Base-by-base conservation (phyloP, 2,113 vertebrate species). In the Chlamydotis undulata region DNA sequence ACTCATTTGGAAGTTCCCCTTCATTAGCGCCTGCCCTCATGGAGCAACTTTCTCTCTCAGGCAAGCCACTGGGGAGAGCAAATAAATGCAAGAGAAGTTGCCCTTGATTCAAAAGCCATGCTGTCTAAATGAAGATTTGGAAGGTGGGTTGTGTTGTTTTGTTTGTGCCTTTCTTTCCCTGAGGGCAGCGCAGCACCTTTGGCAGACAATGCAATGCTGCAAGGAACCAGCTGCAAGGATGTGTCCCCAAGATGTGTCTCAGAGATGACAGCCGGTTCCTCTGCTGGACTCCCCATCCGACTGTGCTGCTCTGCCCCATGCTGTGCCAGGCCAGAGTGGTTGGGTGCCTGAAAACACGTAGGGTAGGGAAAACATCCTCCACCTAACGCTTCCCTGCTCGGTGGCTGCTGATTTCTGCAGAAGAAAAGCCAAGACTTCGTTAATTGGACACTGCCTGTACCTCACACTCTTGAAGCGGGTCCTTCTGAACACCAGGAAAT, bases 241-340 rank as follows among this genome's bases (percentile, higher is more conserved):
- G 28, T 8, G 73, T 67, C 52, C 73, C 77, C 43, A 67, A 0
- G 73, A 5, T 2, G 7, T 26, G 47, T 28, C 31, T 76, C 50
- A 16, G 49, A 33, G 75, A 73, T 86, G 67, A 33, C 1, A 21
- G 24, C 13, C 3, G 6, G 19, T 19, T 59, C 11, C 47, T 59
- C 64, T 2, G 1, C 23, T 26, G n/a, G 3, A 74, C n/a, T 67
- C 26, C 53, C 35, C 5, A 0, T 5, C 52, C 5, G 4, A 12
- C 39, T 71, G 14, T 26, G 35, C 23, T 75, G 47, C 49, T 86
- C 68, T 65, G 50, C 79, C n/a, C 45, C 5, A 1, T 24, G 33
- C 50, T 17, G 10, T 25, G 47, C 47, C 29, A 45, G n/a, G 15
- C 31, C 76, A 89, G 53, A 39, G 7, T 6, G 14, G 23, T 9